Conservation (phyloP, 2,888 invertebrate species). For the Drosophila lacicola region DNA sequence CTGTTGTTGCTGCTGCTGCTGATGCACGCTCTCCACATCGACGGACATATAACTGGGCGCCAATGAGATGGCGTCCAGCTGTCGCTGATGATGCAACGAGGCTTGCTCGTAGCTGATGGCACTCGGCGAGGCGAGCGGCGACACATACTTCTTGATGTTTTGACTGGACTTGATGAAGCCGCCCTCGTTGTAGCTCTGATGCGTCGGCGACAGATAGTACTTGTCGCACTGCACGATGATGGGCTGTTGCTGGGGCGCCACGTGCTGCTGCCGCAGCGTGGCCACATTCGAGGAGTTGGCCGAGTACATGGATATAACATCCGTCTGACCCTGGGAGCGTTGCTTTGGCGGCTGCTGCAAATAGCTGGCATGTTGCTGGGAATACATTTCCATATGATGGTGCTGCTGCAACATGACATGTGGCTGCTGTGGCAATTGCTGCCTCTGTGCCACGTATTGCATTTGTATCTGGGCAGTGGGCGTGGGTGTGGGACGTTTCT, state of each 20-base stretch:
- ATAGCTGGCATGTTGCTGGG: constrained; percentile 28
- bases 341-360: constrained; percentile 40
- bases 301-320: constrained; percentile 79
- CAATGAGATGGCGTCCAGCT: constrained; percentile 78
- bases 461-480: constrained; percentile 48
- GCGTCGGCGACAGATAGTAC: constrained; percentile 84
- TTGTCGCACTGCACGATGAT: constrained; percentile 84
- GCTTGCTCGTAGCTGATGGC: constrained; percentile 63
- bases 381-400: constrained; percentile 49
- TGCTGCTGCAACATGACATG: constrained; percentile 46
- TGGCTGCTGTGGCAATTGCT: constrained; percentile 42
- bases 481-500: constrained; percentile 77
- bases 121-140: constrained; percentile 80
- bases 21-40: constrained; percentile 66
- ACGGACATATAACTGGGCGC: constrained; percentile 80
- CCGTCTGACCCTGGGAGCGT: constrained; percentile 40
- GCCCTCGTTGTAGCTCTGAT: constrained; percentile 82
- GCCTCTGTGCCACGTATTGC: constrained; percentile 57
- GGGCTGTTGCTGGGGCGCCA: constrained; percentile 77
- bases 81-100: constrained; percentile 56
- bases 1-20: constrained; percentile 36
- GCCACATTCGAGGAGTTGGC: constrained; percentile 82
- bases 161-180: constrained; percentile 84
- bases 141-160: constrained; percentile 83
- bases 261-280: constrained; percentile 78